Evolutionary conservation across 2,797 vertebrate genomes (phyloP).

Genomic region (Tympanoctomys barrerae): DNA sequence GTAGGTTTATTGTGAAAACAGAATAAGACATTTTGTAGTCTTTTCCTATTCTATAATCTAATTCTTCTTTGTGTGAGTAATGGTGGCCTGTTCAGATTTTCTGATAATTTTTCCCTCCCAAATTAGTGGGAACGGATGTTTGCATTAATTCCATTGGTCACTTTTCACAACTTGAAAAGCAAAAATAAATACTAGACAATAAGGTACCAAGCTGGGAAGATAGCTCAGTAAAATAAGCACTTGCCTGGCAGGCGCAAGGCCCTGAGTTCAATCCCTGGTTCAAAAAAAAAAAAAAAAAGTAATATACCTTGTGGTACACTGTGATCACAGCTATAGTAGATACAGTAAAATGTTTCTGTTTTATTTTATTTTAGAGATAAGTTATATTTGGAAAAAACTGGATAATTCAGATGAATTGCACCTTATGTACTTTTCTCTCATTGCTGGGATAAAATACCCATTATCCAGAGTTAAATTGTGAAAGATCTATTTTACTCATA

Average conservation of each 20-base stretch:
- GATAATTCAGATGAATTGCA: conserved; percentile 66
- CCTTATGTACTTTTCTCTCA: not conserved
- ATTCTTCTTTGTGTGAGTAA: not conserved
- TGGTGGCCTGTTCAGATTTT: not conserved
- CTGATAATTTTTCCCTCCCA: not conserved
- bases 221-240: too few species aligned
- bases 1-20: not conserved
- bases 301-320: conserved; percentile 79
- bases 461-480: not conserved
- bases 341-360: conserved; percentile 78
- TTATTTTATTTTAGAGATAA: conserved; percentile 69
- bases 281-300: not conserved
- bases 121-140: conserved; percentile 2
- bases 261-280: too few species aligned
- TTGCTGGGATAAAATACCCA: not conserved
- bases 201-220: conserved; percentile 63
- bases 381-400: conserved; percentile 74
- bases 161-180: conserved; percentile 77
- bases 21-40: not conserved
- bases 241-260: too few species aligned
- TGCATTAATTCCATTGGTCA: not conserved
- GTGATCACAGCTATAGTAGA: conserved; percentile 80
- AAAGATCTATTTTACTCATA: not conserved
- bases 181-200: conserved; percentile 78
- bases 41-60: not conserved